Percentiles rank a stretch among this genome's conserved stretches.
Conservation (phyloP, 2,797 vertebrate genomes). For the Mormyrus hasselquistii region DNA sequence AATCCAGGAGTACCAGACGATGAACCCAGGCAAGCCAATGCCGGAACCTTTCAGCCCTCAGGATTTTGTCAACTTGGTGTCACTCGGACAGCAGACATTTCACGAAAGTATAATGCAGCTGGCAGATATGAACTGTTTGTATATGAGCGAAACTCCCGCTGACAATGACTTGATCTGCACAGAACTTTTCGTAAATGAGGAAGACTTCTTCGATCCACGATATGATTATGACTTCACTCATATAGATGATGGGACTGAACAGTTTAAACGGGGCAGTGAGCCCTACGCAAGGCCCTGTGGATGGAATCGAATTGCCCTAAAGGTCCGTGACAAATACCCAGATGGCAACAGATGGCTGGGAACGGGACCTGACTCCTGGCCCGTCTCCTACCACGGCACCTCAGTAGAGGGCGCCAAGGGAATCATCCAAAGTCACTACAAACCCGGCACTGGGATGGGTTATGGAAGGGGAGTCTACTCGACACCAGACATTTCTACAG, state of each 20-base stretch:
- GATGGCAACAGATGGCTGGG: constrained; percentile 44
- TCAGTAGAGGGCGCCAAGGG: constrained; percentile 48
- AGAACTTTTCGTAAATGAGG: constrained; percentile 30
- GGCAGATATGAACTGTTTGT: not conserved
- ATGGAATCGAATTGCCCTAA: constrained; percentile 50
- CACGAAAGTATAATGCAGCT: not conserved
- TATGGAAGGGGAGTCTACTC: constrained; percentile 36
- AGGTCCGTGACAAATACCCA: constrained; percentile 31
- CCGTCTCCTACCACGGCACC: constrained; percentile 51
- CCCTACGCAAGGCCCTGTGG: constrained; percentile 50
- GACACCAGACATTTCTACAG: constrained; percentile 23
- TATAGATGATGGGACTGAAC: not conserved
- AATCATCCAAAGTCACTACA: constrained; percentile 36
- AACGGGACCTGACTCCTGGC: constrained; percentile 44
- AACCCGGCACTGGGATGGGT: not conserved
- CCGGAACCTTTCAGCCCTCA: constrained; percentile 39
- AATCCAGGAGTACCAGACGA: constrained; percentile 2
- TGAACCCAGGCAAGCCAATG: not conserved
- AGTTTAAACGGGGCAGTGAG: constrained; percentile 45
- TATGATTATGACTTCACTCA: constrained; percentile 53
- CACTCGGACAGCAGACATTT: too few species aligned
- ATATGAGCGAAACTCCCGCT: not conserved
- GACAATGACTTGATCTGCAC: not conserved
- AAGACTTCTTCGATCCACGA: constrained; percentile 47
- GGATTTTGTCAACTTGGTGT: constrained; percentile 38